Percentiles rank a stretch among this genome's conserved stretches.
These are phyloP conservation scores for Buathra laborator DNA, from an alignment of 2,888 invertebrate genomes.

Conservation along the genomic window DNA sequence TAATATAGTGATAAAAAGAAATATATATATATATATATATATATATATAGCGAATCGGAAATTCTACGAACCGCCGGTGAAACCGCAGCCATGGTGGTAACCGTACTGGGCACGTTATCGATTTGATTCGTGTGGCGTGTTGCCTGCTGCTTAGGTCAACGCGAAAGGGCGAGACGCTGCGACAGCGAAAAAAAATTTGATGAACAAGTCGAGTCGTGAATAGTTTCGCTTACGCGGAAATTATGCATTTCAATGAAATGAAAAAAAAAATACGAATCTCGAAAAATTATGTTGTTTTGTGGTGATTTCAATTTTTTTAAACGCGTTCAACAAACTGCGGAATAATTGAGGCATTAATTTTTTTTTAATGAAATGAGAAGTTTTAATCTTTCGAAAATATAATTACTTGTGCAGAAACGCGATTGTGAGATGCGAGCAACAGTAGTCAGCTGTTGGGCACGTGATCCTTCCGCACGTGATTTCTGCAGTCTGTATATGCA, in stretches of 20 bases:
- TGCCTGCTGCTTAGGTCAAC: conserved; percentile 23
- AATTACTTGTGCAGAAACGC: background rate
- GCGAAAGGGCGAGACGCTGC: conserved; percentile 23
- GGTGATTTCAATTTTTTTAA: too few relatives aligned
- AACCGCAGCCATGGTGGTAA: conserved; percentile 6
- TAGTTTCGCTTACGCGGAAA: too few relatives aligned
- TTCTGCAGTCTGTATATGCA: background rate
- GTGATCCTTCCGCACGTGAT: background rate
- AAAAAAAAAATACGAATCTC: too few relatives aligned
- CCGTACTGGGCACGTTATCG: conserved; percentile 13
- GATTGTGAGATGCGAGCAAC: background rate
- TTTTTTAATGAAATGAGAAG: background rate
- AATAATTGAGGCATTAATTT: too few relatives aligned
- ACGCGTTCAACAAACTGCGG: too few relatives aligned
- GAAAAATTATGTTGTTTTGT: too few relatives aligned
- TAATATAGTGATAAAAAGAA: background rate
- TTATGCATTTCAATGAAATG: too few relatives aligned
- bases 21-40: background rate
- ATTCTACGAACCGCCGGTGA: background rate
- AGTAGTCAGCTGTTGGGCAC: background rate
- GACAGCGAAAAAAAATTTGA: conserved; percentile 4
- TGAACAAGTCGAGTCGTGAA: background rate
- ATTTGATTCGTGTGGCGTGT: conserved; percentile 15
- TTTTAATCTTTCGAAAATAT: background rate
- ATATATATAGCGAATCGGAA: background rate